phyloP scores from a whole-genome alignment of 2,797 vertebrate genomes.

The Sardinella longiceps region DNA sequence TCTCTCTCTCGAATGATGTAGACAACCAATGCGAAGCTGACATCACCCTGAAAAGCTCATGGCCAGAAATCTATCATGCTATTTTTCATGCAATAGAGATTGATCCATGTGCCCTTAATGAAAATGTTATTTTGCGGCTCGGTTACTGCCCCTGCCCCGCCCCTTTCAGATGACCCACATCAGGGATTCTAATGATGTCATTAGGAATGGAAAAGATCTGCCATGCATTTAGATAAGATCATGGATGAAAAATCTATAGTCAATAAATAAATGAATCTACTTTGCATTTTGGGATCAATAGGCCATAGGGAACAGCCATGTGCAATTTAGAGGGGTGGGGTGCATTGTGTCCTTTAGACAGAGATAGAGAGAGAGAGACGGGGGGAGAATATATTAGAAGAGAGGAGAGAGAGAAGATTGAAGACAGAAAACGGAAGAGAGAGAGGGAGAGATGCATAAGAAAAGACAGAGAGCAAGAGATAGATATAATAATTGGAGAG shows the following conservation, averaged over 20 bases:
- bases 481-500: no score
- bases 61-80: not conserved
- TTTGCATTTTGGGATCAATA: conserved; percentile 9
- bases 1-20: conserved; percentile 1
- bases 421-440: not conserved
- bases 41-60: not conserved
- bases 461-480: not conserved
- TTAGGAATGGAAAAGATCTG: not conserved
- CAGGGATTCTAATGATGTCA: conserved; percentile 3
- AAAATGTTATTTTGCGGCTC: not conserved
- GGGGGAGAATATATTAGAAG: not conserved
- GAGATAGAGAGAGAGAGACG: not conserved
- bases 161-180: not conserved
- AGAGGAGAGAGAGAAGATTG: not conserved
- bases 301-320: not conserved
- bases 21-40: not conserved
- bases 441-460: not conserved
- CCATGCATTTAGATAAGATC: not conserved
- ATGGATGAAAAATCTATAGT: not conserved
- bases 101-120: not conserved
- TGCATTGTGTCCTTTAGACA: no score
- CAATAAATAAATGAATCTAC: conserved; percentile 16
- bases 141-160: not conserved
- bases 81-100: not conserved
- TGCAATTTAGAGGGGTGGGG: not conserved